Conservation (phyloP, 2,113 vertebrate species). For the Corythaixoides concolor region DNA sequence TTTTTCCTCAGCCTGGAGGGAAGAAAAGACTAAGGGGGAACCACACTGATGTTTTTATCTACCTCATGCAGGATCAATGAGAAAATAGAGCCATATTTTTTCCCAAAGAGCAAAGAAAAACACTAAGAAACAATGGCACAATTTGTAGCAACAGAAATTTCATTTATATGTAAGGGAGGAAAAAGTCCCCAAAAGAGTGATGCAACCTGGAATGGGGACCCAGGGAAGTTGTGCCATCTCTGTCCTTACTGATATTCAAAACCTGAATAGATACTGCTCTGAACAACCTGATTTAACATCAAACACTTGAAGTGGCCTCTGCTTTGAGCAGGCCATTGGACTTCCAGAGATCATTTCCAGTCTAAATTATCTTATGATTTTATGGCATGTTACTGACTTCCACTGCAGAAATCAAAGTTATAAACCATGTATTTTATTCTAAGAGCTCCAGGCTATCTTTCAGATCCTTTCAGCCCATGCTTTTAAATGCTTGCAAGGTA, state of each 20-base stretch:
- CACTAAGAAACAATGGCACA: not conserved
- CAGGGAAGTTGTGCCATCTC: not conserved
- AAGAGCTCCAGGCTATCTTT: not conserved
- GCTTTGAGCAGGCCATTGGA: not conserved
- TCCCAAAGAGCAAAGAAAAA: not conserved
- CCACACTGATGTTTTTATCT: not conserved
- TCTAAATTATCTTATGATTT: not conserved
- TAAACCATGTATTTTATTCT: not conserved
- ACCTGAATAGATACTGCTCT: not conserved
- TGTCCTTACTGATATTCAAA: not conserved
- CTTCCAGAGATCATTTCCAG: not conserved
- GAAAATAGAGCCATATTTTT: not conserved
- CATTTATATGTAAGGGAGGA: not conserved
- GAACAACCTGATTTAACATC: not conserved
- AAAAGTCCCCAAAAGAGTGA: not conserved
- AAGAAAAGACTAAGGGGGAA: not conserved
- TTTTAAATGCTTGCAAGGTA: not conserved
- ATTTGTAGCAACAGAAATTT: not conserved
- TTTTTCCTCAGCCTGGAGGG: not conserved
- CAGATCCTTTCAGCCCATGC: not conserved
- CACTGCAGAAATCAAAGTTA: not conserved
- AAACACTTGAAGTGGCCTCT: not conserved
- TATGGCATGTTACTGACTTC: not conserved
- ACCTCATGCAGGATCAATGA: not conserved
- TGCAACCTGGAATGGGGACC: not conserved